These are phyloP conservation scores for Neopipo cinnamomea DNA, from an alignment of 2,113 vertebrate genomes.

Conservation along the genomic window DNA sequence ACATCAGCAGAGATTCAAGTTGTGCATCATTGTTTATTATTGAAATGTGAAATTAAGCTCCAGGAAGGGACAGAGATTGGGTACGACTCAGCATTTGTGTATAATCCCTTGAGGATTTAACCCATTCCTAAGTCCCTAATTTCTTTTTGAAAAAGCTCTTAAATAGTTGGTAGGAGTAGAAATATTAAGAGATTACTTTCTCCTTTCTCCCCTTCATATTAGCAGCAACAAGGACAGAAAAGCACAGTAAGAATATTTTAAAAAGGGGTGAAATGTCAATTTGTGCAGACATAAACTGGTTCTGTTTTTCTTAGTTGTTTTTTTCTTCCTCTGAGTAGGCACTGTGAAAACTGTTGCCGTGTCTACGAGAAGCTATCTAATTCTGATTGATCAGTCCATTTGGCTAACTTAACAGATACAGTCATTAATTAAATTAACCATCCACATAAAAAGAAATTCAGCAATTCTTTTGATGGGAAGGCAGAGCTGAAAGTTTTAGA, in stretches of 20 bases:
- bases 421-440: constrained; percentile 33
- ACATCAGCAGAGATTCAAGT: neutral
- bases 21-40: neutral
- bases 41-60: neutral
- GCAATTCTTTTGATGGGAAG: neutral
- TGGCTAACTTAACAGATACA: neutral
- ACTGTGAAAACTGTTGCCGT: neutral
- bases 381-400: constrained; percentile 11
- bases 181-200: neutral
- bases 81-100: neutral
- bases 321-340: neutral
- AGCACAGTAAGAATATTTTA: neutral
- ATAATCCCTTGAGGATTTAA: neutral
- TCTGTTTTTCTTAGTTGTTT: neutral
- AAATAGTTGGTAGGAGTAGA: neutral
- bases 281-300: neutral
- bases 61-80: neutral
- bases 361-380: neutral
- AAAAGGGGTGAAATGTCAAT: neutral
- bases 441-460: neutral
- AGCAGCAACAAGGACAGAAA: neutral
- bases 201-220: neutral
- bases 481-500: neutral
- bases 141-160: neutral
- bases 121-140: neutral